phyloP scores from a whole-genome alignment of 2,113 vertebrate species.

The Semnornis frantzii region DNA sequence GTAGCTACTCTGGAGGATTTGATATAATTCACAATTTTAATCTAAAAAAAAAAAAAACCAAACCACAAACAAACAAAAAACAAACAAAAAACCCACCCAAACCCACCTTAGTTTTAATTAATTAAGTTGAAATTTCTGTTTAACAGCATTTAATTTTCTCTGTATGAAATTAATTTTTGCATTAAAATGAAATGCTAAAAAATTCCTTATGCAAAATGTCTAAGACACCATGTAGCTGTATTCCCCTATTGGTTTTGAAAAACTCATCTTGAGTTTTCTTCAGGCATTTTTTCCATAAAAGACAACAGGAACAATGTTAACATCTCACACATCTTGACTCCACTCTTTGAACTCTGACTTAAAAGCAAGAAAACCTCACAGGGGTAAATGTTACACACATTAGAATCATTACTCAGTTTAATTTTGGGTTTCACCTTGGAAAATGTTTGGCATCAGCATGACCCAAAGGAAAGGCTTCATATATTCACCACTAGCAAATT shows the following conservation, averaged over 20 bases:
- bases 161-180: neutral
- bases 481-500: neutral
- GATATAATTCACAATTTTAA: neutral
- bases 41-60: neutral
- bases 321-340: neutral
- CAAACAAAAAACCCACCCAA: no score
- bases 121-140: neutral
- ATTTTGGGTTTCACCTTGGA: neutral
- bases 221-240: neutral
- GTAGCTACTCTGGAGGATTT: neutral
- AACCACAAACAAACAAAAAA: no score
- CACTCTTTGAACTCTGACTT: neutral
- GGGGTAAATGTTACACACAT: neutral
- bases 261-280: neutral
- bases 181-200: neutral
- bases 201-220: neutral
- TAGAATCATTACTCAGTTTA: neutral
- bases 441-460: neutral
- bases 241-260: neutral
- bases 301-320: neutral
- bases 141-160: neutral
- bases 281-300: neutral
- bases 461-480: neutral
- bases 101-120: neutral
- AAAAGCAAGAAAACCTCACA: neutral